Evolutionary conservation across 2,113 vertebrate species (phyloP), one percentile per base, ranked within the genome.

Genomic region (Acrocephalus arundinaceus): DNA sequence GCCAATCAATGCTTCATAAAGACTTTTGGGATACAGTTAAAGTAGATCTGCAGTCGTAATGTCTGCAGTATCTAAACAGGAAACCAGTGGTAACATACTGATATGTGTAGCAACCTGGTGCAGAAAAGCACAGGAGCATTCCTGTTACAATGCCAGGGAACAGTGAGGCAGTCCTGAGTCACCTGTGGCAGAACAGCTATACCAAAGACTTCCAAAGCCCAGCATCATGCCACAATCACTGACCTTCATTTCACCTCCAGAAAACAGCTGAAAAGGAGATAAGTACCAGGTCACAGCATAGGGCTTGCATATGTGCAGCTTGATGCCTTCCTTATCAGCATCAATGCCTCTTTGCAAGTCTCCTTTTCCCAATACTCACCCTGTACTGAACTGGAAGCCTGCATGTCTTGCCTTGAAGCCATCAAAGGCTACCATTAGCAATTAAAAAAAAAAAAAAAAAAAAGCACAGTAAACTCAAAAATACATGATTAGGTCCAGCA

Each of bases 1-100:
- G 83, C 68, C 90, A 96, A 93, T 94, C 94, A 93, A 82, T 90
- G 93, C 76, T 89, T 94, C 86, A 78, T 85, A 92, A 93, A 89
- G 94, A 78, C 83, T 85, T 91, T 21, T 68, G 88, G 88, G 65
- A 82, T 85, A 88, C 18, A 81, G 70, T 25, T 66, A 80, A 83
- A 96, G 59, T 37, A 95, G 39, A 18, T 90, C 65, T 94, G 73
- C 79, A 93, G 75, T 75, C 70, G 86, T 75, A 65, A 85, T 70
- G 86, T 90, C 88, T 94, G 85, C 83, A 88, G 52, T 84, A 67
- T 52, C 65, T 72, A 65, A 89, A 68, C 37, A 86, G 70, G 49
- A 95, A 92, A 55, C 23, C 58, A 72, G 70, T 4, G 37, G 61
- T 65, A 75, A 87, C 21, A 30, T 11, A 54, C 41, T 6, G 73